These are phyloP conservation scores for Stegostoma tigrinum DNA, from an alignment of 2,113 vertebrate genomes.

Conservation along the genomic window DNA sequence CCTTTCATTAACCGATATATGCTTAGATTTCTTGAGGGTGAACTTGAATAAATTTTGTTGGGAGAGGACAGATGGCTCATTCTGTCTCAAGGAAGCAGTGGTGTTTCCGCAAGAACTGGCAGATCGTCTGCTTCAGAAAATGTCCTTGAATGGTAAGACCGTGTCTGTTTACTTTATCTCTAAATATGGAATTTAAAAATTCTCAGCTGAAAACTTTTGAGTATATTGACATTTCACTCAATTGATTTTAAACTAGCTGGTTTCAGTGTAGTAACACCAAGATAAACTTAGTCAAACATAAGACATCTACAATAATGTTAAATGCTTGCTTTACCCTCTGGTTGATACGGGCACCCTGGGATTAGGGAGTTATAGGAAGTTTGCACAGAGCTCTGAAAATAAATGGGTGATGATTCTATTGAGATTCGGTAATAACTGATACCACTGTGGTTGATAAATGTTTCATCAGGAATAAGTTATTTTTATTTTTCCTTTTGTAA, in stretches of 20 bases:
- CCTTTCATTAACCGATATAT: slow-evolving; percentile 81
- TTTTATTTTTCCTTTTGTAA: slow-evolving; percentile 25
- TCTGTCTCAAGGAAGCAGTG: slow-evolving; percentile 82
- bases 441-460: neutral
- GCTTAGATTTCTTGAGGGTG: slow-evolving; percentile 82
- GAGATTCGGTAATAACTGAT: neutral
- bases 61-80: slow-evolving; percentile 81
- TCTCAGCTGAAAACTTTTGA: neutral
- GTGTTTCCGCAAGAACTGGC: slow-evolving; percentile 96
- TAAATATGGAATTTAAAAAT: neutral
- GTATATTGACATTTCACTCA: neutral
- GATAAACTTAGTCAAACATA: neutral
- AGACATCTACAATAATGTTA: neutral
- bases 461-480: neutral
- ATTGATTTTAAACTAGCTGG: neutral
- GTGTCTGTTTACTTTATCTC: neutral
- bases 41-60: slow-evolving; percentile 85
- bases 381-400: neutral
- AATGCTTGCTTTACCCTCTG: neutral
- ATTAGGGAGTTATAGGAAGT: neutral
- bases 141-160: slow-evolving; percentile 82
- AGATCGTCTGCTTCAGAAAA: slow-evolving; percentile 85
- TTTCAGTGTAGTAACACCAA: neutral
- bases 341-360: neutral
- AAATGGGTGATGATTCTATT: neutral